phyloP scores from a whole-genome alignment of 2,888 invertebrate species.

The Metopia argyrocephala region DNA sequence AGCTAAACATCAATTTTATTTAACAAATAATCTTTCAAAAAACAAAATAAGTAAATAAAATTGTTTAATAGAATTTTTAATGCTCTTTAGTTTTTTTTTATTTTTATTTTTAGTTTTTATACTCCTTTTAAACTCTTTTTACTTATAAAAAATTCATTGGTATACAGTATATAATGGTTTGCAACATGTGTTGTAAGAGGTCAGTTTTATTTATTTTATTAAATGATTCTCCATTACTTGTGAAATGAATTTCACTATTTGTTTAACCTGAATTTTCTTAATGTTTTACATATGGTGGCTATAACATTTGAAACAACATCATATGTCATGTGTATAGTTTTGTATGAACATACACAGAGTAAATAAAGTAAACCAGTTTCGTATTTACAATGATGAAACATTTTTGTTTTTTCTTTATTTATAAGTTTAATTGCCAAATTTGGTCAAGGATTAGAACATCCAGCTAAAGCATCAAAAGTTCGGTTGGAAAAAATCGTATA shows the following conservation, averaged over 20 bases:
- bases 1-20: conserved; percentile 42
- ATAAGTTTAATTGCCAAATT: no score
- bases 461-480: no score
- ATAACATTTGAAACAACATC: no score
- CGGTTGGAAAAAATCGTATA: no score
- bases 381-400: no score
- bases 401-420: no score
- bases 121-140: neutral
- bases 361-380: no score
- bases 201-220: conserved; percentile 50
- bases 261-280: conserved; percentile 24
- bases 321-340: no score
- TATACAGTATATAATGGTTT: neutral
- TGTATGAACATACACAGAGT: no score
- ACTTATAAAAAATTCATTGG: neutral
- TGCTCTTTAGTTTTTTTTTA: neutral
- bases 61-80: conserved; percentile 50
- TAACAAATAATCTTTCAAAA: neutral
- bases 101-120: neutral
- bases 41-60: neutral
- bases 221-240: conserved; percentile 36
- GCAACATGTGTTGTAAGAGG: conserved; percentile 9
- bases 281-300: conserved; percentile 1
- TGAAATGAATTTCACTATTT: conserved; percentile 33
- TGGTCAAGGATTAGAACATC: no score